Conservation (phyloP, 2,888 invertebrate genomes). For the Mesoligia furuncula region DNA sequence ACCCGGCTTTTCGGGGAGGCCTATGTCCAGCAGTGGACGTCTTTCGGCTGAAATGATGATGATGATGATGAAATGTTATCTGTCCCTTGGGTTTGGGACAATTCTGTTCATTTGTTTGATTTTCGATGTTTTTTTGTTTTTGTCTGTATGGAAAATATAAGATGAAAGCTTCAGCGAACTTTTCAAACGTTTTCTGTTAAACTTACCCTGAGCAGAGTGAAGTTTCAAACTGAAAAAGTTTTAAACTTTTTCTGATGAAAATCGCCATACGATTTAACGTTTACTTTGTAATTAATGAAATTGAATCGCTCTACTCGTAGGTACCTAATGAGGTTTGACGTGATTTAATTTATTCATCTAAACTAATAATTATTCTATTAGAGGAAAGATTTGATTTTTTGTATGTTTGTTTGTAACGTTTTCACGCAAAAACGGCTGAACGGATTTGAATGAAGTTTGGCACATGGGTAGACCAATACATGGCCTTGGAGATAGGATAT, state of each 20-base stretch:
- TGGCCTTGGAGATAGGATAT: neutral
- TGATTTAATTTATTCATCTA: neutral
- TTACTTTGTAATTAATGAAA: neutral
- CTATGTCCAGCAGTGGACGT: too few species aligned
- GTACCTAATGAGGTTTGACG: neutral
- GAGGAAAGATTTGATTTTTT: neutral
- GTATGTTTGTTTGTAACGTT: neutral
- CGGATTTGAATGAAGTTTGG: neutral
- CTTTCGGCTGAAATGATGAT: too few species aligned
- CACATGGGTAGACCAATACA: neutral
- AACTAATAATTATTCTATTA: too few species aligned
- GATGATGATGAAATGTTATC: too few species aligned
- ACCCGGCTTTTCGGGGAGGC: too few species aligned
- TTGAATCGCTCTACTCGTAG: neutral
- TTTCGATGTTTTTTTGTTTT: neutral
- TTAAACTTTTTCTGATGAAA: neutral
- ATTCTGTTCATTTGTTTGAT: neutral
- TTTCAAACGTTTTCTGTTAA: neutral
- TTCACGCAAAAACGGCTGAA: neutral
- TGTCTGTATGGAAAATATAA: neutral
- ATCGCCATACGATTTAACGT: neutral
- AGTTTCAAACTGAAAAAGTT: neutral
- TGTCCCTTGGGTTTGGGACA: neutral
- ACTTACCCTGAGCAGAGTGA: neutral
- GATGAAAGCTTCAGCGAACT: neutral